phyloP scores from a whole-genome alignment of 2,888 invertebrate genomes.

The Coecobrya sp. region DNA sequence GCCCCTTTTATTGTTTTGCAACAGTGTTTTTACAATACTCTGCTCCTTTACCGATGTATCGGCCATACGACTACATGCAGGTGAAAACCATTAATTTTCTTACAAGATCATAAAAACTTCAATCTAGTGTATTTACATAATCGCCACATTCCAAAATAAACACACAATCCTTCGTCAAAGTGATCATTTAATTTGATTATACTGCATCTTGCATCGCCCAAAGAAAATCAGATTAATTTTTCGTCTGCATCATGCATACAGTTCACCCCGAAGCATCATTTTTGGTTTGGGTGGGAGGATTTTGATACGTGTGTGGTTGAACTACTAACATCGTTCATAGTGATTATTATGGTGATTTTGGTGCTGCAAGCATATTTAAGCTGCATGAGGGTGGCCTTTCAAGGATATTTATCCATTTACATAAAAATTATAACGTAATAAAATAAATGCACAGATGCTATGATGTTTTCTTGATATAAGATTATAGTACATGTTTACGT shows the following conservation, averaged over 20 bases:
- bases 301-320: not conserved
- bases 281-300: not conserved
- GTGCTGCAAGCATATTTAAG: constrained; percentile 9
- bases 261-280: not conserved
- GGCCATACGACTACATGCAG: not conserved
- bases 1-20: too few species aligned
- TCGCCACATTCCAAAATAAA: constrained; percentile 20
- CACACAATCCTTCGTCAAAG: constrained; percentile 1
- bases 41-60: not conserved
- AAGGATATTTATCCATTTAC: constrained; percentile 43
- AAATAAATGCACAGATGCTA: not conserved
- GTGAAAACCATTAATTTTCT: constrained; percentile 2
- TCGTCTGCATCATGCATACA: not conserved
- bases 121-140: constrained; percentile 19
- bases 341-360: not conserved
- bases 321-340: constrained; percentile 37
- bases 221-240: not conserved
- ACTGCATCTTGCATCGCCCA: constrained; percentile 32
- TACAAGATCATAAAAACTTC: constrained; percentile 1
- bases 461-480: too few species aligned
- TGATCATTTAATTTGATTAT: constrained; percentile 40
- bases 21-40: too few species aligned
- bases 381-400: constrained; percentile 52
- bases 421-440: not conserved
- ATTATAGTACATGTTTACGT: not conserved